Base-by-base conservation (phyloP, 2,797 vertebrate species). In the Lepilemur septentrionalis region DNA sequence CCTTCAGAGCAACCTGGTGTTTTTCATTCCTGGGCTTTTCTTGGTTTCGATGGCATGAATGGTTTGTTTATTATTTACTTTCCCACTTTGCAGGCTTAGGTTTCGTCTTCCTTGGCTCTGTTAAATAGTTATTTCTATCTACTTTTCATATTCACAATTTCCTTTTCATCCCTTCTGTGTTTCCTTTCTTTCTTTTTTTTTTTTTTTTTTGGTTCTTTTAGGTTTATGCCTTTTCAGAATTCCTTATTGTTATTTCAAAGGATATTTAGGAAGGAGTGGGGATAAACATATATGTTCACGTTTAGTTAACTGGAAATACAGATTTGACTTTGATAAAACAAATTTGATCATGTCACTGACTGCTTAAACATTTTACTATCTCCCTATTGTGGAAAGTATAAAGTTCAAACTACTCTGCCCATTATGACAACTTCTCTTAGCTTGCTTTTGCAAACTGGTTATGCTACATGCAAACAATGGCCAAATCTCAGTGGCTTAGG, bases 71-170 rank as follows among this genome's bases (percentile, higher is more conserved):
- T 94, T 61, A 30, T 52, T 88, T 72, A 46, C 23, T 83, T 48
- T 59, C 7, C 50, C 28, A 69, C 41, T 85, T 20, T 28, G 30
- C 23, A 38, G 55, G 41, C 46, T 89, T 91, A 82, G 9, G 28
- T 87, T 93, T 91, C 89, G 41, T 65, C 75, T 52, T 83, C 55
- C 50, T 94, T 94, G 86, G 65, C 61, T 89, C n/a, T 69, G 46
- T 79, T 25, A 50, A 50, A 38, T 38, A 85, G 50, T 69, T 43
- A 43, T 52, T 76, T 85, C 65, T 28, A 76, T 69, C 38, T 2
- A 9, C 35, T 73, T 96, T 88, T 70, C 30, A 30, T 89, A 88
- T 81, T 78, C 15, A 78, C 3, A 55, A n/a, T 75, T 55, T 76
- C 28, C 30, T 92, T 91, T 89, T 69, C 52, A 69, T 69, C 18